These are phyloP conservation scores for western clawed frog (Xenopus tropicalis) DNA, from an alignment of 2,113 vertebrate species.

Conservation along the genomic window DNA sequence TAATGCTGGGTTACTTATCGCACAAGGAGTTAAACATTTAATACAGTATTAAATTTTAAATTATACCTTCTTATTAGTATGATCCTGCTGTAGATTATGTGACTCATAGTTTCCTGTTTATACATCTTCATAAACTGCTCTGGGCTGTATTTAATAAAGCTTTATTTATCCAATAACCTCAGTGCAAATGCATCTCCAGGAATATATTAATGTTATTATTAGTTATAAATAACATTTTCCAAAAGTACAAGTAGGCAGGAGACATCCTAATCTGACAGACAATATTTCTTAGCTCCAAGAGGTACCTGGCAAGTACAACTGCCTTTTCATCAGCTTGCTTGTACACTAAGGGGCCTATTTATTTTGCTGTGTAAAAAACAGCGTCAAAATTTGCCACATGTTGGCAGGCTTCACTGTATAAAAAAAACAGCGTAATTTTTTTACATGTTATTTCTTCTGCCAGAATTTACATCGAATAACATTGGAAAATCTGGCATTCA, in stretches of 20 bases:
- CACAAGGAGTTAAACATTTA: too few species aligned
- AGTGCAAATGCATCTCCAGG: background rate
- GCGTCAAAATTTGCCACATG: too few species aligned
- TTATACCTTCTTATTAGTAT: background rate
- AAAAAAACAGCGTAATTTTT: too few species aligned
- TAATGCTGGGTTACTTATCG: too few species aligned
- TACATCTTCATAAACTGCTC: background rate
- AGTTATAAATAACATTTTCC: background rate
- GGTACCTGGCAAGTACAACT: conserved; percentile 2
- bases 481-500: too few species aligned
- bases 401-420: too few species aligned
- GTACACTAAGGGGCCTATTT: too few species aligned
- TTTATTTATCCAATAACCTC: background rate
- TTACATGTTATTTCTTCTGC: too few species aligned
- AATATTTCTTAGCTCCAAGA: conserved; percentile 11
- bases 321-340: conserved; percentile 1
- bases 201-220: background rate
- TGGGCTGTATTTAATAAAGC: background rate
- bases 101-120: background rate
- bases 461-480: too few species aligned
- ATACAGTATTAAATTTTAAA: background rate
- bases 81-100: background rate
- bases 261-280: background rate
- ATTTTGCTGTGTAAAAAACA: too few species aligned
- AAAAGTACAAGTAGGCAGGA: background rate